Conservation (phyloP, 2,888 invertebrate genomes). For the Drosophila neoperkinsi region DNA sequence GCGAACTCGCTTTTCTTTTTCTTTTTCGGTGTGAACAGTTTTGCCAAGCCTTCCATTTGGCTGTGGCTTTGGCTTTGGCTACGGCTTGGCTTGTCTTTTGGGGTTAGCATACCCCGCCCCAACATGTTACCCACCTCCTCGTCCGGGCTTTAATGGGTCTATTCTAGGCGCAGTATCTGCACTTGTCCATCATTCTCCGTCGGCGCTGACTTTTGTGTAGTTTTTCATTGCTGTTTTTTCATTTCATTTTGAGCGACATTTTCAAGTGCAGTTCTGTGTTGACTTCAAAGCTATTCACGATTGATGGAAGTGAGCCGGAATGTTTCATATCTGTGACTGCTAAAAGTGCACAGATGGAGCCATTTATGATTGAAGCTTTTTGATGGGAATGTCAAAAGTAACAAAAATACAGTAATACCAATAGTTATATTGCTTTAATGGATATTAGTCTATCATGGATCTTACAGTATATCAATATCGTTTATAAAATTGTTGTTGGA, state of each 20-base stretch:
- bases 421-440: background rate
- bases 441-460: background rate
- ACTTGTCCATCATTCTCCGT: slow-evolving; percentile 64
- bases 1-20: slow-evolving; percentile 45
- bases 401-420: background rate
- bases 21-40: slow-evolving; percentile 61
- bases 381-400: slow-evolving; percentile 11
- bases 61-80: slow-evolving; percentile 29
- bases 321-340: slow-evolving; percentile 33
- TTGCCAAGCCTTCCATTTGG: slow-evolving; percentile 55
- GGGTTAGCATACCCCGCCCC: background rate
- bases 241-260: slow-evolving; percentile 58
- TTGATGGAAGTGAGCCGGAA: slow-evolving; percentile 37
- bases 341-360: slow-evolving; percentile 23
- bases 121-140: background rate
- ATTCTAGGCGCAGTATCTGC: slow-evolving; percentile 54
- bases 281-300: slow-evolving; percentile 37
- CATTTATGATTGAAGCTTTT: slow-evolving; percentile 14
- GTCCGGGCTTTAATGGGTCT: slow-evolving; percentile 1
- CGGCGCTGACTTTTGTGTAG: slow-evolving; percentile 27
- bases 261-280: slow-evolving; percentile 68
- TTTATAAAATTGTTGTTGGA: background rate
- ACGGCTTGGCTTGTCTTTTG: slow-evolving; percentile 28
- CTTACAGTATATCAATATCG: background rate
- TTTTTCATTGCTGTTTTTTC: slow-evolving; percentile 21